A percentile compares a stretch with the other conserved stretches of the same genome.
These are phyloP conservation scores for Orthosia gracilis DNA, from an alignment of 2,888 invertebrate genomes.

Conservation along the genomic window DNA sequence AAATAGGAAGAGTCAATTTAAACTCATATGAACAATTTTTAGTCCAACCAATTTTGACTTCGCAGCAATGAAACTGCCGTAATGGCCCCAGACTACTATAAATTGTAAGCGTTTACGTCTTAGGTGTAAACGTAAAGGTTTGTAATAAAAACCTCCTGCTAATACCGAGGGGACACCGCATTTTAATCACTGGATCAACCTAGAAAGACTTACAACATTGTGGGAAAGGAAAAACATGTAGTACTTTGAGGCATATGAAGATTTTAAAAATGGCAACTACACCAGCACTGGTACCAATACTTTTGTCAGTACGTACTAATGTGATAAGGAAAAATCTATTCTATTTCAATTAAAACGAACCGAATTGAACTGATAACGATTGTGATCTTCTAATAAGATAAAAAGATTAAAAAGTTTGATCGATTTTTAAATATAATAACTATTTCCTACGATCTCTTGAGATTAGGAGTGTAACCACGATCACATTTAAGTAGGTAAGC, in stretches of 20 bases:
- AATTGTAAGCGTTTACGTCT: constrained; percentile 14
- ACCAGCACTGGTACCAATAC: not conserved
- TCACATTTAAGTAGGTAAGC: not conserved
- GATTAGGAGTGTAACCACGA: not conserved
- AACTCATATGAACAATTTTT: constrained; percentile 2
- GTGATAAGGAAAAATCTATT: not conserved
- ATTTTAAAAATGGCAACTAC: not conserved
- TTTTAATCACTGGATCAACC: constrained; percentile 10
- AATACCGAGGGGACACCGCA: not conserved
- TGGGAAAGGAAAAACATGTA: not conserved
- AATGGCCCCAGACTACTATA: not conserved
- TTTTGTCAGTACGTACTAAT: too few species aligned
- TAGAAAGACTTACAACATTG: constrained; percentile 24
- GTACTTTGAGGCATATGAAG: not conserved
- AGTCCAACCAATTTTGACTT: not conserved
- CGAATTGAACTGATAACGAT: not conserved
- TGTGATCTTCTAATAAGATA: not conserved
- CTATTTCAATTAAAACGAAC: not conserved
- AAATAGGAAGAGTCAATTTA: not conserved
- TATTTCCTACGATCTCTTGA: not conserved
- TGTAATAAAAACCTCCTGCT: constrained; percentile 30
- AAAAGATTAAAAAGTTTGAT: not conserved
- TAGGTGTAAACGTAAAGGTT: constrained; percentile 3
- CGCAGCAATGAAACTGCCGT: constrained; percentile 6
- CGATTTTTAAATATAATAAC: not conserved